These are phyloP conservation scores for Erannis defoliaria DNA, from an alignment of 2,888 invertebrate species.

Conservation along the genomic window DNA sequence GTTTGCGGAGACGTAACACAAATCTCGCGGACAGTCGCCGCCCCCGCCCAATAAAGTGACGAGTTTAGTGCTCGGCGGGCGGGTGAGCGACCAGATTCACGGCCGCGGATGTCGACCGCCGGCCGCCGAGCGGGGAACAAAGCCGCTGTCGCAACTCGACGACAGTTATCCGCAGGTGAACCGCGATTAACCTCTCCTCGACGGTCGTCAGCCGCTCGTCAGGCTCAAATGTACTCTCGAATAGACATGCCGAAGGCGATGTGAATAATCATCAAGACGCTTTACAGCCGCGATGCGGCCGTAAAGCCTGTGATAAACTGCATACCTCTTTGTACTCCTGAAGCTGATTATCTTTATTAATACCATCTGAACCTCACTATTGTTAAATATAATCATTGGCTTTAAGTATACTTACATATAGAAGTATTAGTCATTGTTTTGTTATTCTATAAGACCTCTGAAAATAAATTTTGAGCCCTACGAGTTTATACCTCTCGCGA, in stretches of 20 bases:
- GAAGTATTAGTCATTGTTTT: slow-evolving; percentile 16
- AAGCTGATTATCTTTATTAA: slow-evolving; percentile 48
- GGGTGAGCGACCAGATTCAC: slow-evolving; percentile 82
- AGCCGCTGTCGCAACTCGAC: slow-evolving; percentile 57
- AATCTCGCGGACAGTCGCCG: slow-evolving; percentile 70
- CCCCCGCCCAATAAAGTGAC: slow-evolving; percentile 76
- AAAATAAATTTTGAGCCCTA: not conserved
- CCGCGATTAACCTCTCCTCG: slow-evolving; percentile 76
- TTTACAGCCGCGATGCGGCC: slow-evolving; percentile 66
- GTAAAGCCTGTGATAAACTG: slow-evolving; percentile 72
- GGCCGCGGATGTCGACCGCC: slow-evolving; percentile 54
- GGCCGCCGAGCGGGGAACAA: slow-evolving; percentile 64
- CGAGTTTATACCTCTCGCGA: not conserved
- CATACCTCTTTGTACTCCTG: slow-evolving; percentile 55
- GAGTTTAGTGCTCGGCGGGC: slow-evolving; percentile 70
- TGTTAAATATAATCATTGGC: slow-evolving; percentile 9
- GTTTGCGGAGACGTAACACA: slow-evolving; percentile 64
- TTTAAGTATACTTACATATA: no score
- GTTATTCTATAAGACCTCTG: no score
- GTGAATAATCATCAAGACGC: slow-evolving; percentile 65
- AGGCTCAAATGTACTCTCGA: slow-evolving; percentile 61
- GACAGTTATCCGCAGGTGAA: slow-evolving; percentile 79
- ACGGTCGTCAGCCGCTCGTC: slow-evolving; percentile 66
- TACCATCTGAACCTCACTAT: slow-evolving; percentile 6
- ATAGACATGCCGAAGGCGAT: slow-evolving; percentile 68